Evolutionary conservation across 2,888 invertebrate genomes (phyloP).

Genomic region (Aporophyla lueneburgensis): DNA sequence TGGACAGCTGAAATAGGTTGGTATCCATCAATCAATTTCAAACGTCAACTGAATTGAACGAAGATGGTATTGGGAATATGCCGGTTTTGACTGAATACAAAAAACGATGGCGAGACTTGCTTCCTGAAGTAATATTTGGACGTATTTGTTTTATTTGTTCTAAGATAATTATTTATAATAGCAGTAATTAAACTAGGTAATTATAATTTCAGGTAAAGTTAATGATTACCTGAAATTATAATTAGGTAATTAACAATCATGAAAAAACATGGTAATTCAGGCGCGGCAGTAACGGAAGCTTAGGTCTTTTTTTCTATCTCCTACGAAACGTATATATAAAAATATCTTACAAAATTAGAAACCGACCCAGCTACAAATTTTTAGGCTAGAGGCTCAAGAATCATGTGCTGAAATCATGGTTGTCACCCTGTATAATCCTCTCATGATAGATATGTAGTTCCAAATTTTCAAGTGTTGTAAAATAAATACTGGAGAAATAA

Average conservation of each 20-base stretch:
- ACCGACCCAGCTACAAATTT: too few species aligned
- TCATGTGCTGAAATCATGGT: too few species aligned
- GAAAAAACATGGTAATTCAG: too few species aligned
- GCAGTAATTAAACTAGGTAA: background rate
- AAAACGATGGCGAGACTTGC: background rate
- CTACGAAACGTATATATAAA: too few species aligned
- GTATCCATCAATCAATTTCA: constrained; percentile 58
- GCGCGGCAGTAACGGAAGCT: too few species aligned
- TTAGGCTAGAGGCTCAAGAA: too few species aligned
- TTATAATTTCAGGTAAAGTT: background rate
- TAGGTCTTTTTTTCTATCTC: too few species aligned
- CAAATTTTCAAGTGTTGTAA: too few species aligned
- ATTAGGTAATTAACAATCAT: background rate
- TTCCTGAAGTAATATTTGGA: constrained; percentile 1
- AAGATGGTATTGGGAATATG: constrained; percentile 14
- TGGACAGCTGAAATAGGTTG: constrained; percentile 45
- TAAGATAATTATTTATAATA: background rate
- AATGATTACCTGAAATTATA: background rate
- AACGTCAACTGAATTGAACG: constrained; percentile 44
- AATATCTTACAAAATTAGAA: too few species aligned
- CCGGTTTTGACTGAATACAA: constrained; percentile 8
- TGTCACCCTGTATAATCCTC: background rate
- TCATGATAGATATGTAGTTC: background rate
- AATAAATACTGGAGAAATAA: background rate
- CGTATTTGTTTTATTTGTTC: constrained; percentile 6